Conservation (phyloP, 2,888 invertebrate genomes). For the Salpingus planirostris region DNA sequence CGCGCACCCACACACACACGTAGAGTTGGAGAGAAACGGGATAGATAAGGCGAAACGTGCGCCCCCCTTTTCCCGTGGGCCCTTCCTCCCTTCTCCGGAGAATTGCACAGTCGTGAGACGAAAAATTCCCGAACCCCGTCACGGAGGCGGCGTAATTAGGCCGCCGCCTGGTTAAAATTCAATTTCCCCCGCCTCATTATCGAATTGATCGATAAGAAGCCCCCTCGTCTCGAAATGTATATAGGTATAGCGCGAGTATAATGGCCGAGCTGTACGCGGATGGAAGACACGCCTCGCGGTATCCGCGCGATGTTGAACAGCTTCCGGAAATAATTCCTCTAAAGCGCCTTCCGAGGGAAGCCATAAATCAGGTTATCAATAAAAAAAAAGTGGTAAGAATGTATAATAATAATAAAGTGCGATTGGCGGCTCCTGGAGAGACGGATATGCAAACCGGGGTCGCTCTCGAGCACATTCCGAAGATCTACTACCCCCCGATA, state of each 20-base stretch:
- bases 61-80: too few species aligned
- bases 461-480: slow-evolving; percentile 25
- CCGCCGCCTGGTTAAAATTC: too few species aligned
- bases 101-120: too few species aligned
- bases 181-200: too few species aligned
- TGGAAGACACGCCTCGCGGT: background rate
- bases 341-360: slow-evolving; percentile 1
- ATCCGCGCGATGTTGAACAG: background rate
- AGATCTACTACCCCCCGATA: slow-evolving; percentile 23
- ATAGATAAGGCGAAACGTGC: slow-evolving; percentile 3
- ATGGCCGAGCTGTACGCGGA: background rate
- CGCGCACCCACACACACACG: slow-evolving; percentile 4
- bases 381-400: slow-evolving; percentile 28
- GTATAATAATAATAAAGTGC: slow-evolving; percentile 27
- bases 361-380: slow-evolving; percentile 25
- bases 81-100: too few species aligned
- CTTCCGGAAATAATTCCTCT: background rate
- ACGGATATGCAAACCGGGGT: slow-evolving; percentile 24
- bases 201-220: too few species aligned
- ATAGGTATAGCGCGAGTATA: too few species aligned
- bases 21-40: slow-evolving; percentile 1
- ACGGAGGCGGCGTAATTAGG: too few species aligned
- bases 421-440: slow-evolving; percentile 21
- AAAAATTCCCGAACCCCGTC: too few species aligned
- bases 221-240: too few species aligned